These are phyloP conservation scores for Frieseomelitta varia DNA, from an alignment of 1,140 invertebrate genomes.

Conservation along the genomic window DNA sequence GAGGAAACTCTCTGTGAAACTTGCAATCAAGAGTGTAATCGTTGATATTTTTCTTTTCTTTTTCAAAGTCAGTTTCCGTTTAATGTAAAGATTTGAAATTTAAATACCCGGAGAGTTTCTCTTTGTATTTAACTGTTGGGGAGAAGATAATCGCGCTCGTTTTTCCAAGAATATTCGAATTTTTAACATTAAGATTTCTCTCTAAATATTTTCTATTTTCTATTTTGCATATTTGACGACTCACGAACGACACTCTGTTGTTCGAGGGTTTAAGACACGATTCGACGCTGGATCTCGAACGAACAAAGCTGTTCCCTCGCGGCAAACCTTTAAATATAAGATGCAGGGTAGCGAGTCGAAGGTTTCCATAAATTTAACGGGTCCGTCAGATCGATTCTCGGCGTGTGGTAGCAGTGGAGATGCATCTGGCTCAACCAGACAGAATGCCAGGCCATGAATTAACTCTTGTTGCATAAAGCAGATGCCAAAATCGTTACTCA, in stretches of 20 bases:
- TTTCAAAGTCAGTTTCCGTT: neutral
- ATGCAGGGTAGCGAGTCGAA: neutral
- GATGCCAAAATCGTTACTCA: constrained; percentile 24
- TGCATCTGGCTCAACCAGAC: constrained; percentile 10
- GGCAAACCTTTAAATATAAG: constrained; percentile 8
- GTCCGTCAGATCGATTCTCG: constrained; percentile 19
- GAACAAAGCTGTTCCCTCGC: neutral
- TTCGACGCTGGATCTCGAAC: neutral
- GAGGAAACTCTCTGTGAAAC: no score
- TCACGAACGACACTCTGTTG: no score
- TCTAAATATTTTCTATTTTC: no score
- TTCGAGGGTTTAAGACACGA: neutral
- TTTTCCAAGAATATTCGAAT: no score
- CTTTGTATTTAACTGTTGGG: neutral
- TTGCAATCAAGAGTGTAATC: no score
- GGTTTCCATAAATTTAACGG: neutral
- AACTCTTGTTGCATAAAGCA: constrained; percentile 39
- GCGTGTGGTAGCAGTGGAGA: neutral
- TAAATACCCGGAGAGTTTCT: neutral
- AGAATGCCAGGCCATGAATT: constrained; percentile 26
- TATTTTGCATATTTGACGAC: no score
- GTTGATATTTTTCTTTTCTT: no score
- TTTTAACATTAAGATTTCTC: no score
- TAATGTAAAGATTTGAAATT: no score
- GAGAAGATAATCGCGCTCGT: no score